phyloP scores from a whole-genome alignment of 2,888 invertebrate genomes.

The Drosophila algonquin region DNA sequence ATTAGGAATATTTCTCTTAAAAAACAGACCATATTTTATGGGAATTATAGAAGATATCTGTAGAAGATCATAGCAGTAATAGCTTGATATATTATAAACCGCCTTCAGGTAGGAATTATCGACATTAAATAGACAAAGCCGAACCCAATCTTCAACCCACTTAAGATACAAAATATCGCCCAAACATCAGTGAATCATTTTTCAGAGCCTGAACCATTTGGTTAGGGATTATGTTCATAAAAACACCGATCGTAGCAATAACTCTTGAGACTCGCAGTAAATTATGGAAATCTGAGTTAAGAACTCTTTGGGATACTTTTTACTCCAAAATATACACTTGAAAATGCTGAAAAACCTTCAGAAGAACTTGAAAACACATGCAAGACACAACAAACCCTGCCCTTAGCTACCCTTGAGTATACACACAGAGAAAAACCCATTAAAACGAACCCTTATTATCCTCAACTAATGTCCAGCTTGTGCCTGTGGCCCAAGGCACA shows the following conservation, averaged over 20 bases:
- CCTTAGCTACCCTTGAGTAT: constrained; percentile 26
- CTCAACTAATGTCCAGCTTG: constrained; percentile 43
- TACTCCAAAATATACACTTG: neutral
- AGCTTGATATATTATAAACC: too few relatives aligned
- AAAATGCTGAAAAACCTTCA: neutral
- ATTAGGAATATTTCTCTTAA: too few relatives aligned
- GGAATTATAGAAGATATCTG: too few relatives aligned
- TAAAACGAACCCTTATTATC: constrained; percentile 45
- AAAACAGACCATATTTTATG: too few relatives aligned
- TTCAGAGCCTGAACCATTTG: neutral
- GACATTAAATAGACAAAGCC: too few relatives aligned
- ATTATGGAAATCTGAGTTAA: neutral
- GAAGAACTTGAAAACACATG: neutral
- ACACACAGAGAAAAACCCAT: constrained; percentile 22
- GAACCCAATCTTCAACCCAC: too few relatives aligned
- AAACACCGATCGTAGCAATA: neutral
- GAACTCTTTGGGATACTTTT: neutral
- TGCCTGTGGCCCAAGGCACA: constrained; percentile 36
- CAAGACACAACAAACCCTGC: neutral
- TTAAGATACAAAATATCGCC: neutral
- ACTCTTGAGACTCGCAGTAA: neutral
- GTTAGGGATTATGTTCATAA: neutral
- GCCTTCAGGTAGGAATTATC: too few relatives aligned
- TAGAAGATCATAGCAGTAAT: too few relatives aligned
- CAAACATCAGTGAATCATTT: neutral